A percentile compares a stretch with the other conserved stretches of the same genome.
These are phyloP conservation scores for Ochotona princeps DNA, from an alignment of 2,113 vertebrate species.

Conservation along the genomic window DNA sequence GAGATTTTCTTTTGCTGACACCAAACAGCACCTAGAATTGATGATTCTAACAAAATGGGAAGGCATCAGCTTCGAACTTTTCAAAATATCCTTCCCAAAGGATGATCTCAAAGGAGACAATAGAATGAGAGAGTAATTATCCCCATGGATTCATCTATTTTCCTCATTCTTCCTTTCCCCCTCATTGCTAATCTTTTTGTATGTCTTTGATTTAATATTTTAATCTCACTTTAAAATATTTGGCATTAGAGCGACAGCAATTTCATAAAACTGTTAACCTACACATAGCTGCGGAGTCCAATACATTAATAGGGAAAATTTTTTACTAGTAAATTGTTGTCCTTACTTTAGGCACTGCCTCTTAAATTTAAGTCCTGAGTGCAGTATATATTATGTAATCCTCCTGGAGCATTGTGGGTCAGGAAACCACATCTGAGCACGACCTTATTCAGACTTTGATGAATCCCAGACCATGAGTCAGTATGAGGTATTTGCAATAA, in stretches of 20 bases:
- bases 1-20: neutral
- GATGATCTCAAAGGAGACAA: neutral
- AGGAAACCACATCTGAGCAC: neutral
- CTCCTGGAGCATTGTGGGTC: neutral
- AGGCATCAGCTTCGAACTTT: neutral
- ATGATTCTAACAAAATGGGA: neutral
- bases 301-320: neutral
- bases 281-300: neutral
- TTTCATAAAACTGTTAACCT: constrained; percentile 19
- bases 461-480: constrained; percentile 5
- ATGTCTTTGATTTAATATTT: constrained; percentile 16
- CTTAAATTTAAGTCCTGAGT: neutral
- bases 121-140: constrained; percentile 10
- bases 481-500: neutral
- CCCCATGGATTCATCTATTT: neutral
- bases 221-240: constrained; percentile 43
- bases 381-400: neutral
- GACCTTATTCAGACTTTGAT: neutral
- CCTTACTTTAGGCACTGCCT: neutral
- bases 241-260: neutral
- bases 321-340: neutral
- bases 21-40: neutral
- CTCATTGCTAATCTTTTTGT: neutral
- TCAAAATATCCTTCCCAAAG: neutral
- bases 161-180: neutral